Conservation (phyloP, 2,797 vertebrate genomes). For the Dicrostonyx torquatus region DNA sequence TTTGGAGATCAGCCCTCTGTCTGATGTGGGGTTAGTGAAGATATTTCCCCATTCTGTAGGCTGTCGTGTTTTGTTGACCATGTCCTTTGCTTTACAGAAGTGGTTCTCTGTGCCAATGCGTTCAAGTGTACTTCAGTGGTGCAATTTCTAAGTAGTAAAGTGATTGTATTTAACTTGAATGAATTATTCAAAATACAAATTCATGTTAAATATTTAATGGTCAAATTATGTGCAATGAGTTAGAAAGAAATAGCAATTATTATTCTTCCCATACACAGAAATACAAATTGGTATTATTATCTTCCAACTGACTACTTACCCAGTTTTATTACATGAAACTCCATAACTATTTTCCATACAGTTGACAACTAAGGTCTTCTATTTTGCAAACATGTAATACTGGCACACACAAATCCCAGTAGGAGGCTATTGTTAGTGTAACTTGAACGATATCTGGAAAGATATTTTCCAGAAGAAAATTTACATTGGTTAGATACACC, state of each 20-base stretch:
- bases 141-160: not conserved
- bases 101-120: too few species aligned
- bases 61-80: too few species aligned
- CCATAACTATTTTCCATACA: not conserved
- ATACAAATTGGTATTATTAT: too few species aligned
- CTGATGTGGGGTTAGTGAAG: too few species aligned
- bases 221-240: not conserved
- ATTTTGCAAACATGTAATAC: not conserved
- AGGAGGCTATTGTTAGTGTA: not conserved
- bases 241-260: not conserved
- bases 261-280: too few species aligned
- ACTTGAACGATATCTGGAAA: not conserved
- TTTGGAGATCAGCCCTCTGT: too few species aligned
- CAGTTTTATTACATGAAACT: not conserved
- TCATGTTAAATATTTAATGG: not conserved
- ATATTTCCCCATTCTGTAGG: too few species aligned
- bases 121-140: too few species aligned
- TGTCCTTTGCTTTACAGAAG: too few species aligned
- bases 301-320: not conserved
- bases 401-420: not conserved
- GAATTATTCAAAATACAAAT: not conserved
- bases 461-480: not conserved
- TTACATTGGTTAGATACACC: fast-evolving
- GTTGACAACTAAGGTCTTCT: not conserved
- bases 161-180: not conserved